phyloP scores from a whole-genome alignment of 53 echinoderm and acorn worm species.

The Antedon mediterranea region DNA sequence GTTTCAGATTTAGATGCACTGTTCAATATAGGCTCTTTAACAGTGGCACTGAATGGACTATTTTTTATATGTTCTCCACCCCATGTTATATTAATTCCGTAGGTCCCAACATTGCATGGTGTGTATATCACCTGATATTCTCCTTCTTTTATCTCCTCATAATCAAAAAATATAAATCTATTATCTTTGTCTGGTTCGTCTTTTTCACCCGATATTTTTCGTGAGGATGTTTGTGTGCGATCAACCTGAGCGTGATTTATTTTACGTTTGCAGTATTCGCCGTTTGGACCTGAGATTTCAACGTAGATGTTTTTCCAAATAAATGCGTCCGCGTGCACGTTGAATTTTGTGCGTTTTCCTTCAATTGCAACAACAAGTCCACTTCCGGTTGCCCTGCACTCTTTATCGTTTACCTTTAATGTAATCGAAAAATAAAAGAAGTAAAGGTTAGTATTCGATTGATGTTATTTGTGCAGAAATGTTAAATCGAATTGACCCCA shows the following conservation, averaged over 20 bases:
- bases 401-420: constrained; percentile 11
- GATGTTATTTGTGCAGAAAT: neutral
- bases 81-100: constrained; percentile 67
- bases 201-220: constrained; percentile 2
- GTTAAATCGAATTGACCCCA: too few relatives aligned
- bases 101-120: constrained; percentile 28
- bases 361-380: constrained; percentile 78
- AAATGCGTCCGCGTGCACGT: constrained; percentile 46
- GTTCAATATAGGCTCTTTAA: constrained; percentile 24
- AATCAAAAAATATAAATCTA: constrained; percentile 57
- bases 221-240: neutral
- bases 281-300: constrained; percentile 47
- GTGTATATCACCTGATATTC: constrained; percentile 80
- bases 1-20: neutral
- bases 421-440: neutral
- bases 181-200: constrained; percentile 14
- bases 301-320: constrained; percentile 66
- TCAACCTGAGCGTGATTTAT: constrained; percentile 28
- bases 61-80: constrained; percentile 84
- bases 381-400: constrained; percentile 88
- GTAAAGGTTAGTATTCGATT: neutral
- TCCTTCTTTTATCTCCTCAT: constrained; percentile 67
- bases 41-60: constrained; percentile 68
- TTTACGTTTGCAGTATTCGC: constrained; percentile 46
- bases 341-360: constrained; percentile 67